Base-by-base conservation (phyloP, 2,797 vertebrate species). In the Hephaestus fuliginosus region DNA sequence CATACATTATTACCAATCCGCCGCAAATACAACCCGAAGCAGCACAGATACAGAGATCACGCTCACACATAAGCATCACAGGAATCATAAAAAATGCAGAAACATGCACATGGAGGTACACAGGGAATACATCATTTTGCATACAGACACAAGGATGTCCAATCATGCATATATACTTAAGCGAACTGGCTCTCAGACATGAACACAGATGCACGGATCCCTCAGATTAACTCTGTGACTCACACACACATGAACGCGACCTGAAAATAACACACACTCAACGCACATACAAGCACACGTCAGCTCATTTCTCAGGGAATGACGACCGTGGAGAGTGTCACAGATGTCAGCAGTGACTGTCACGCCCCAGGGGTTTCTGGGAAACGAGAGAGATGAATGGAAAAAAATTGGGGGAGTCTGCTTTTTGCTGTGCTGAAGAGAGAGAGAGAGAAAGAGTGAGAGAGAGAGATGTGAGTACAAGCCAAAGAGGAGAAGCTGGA, bases 281-380 rank as follows among this genome's bases (percentile, higher is more conserved):
- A 43, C 52, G 49, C 57, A 61, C 14, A 76, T 48, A 43, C 53
- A 12, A 2, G 22, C 69, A 64, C 64, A 71, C 12, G 57, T 68
- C 74, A 51, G 52, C 80, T 85, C 74, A 80, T 90, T 88, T 89
- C 66, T 86, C 70, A 55, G 62, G 49, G 43, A 87, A 83, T 61
- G 80, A 82, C 70, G 70, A 82, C 67, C 17, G n/a, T 62, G 68
- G 57, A 89, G 56, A 70, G 70, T 86, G 90, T 88, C 89, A 89
- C 64, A 86, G 83, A 88, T 89, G 86, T 91, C 88, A 90, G 80
- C 71, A 80, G 60, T 80, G 84, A 88, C 80, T 90, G 88, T 92
- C 85, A 90, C 46, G 43, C 84, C 84, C 65, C 61, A 63, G 67
- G 80, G 80, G 74, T 74, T 82, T 82, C 75, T 83, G 82, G 79